Conservation (phyloP, 1,140 invertebrate genomes). For the Hypothenemus hampei region DNA sequence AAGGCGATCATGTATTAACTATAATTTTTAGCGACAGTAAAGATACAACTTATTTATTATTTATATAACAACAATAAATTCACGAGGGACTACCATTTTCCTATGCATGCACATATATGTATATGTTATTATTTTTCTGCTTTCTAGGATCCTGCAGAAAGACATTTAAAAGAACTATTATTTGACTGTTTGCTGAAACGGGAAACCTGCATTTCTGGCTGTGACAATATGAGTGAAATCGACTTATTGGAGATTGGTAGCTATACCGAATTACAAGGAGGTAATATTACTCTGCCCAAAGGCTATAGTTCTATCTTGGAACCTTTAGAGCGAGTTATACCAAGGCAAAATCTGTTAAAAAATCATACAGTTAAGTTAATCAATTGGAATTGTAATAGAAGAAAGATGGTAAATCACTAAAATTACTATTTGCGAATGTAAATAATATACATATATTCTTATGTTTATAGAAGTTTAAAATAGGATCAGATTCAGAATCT, state of each 20-base stretch:
- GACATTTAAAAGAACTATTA: slow-evolving; percentile 70
- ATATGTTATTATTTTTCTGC: too few species aligned
- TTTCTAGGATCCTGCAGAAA: slow-evolving; percentile 51
- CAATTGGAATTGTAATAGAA: slow-evolving; percentile 56
- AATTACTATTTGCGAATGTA: too few species aligned
- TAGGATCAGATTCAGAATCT: slow-evolving; percentile 56
- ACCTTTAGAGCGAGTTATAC: slow-evolving; percentile 73
- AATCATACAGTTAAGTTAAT: slow-evolving; percentile 71
- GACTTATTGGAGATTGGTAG: slow-evolving; percentile 82
- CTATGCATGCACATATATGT: too few species aligned
- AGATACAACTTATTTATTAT: too few species aligned
- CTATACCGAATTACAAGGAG: slow-evolving; percentile 90
- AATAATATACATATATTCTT: neutral
- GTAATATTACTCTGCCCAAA: slow-evolving; percentile 83
- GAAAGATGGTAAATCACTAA: neutral
- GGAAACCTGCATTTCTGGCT: slow-evolving; percentile 93
- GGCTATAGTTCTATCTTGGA: slow-evolving; percentile 85
- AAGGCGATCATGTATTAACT: too few species aligned
- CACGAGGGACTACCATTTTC: too few species aligned
- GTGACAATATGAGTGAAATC: slow-evolving; percentile 85
- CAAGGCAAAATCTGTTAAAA: slow-evolving; percentile 61
- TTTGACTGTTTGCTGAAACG: slow-evolving; percentile 88
- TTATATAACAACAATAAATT: too few species aligned
- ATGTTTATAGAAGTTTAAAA: slow-evolving; percentile 29
- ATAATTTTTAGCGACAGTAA: too few species aligned